These are phyloP conservation scores for Cinclus mexicanus DNA, from an alignment of 2,113 vertebrate species.

Conservation along the genomic window DNA sequence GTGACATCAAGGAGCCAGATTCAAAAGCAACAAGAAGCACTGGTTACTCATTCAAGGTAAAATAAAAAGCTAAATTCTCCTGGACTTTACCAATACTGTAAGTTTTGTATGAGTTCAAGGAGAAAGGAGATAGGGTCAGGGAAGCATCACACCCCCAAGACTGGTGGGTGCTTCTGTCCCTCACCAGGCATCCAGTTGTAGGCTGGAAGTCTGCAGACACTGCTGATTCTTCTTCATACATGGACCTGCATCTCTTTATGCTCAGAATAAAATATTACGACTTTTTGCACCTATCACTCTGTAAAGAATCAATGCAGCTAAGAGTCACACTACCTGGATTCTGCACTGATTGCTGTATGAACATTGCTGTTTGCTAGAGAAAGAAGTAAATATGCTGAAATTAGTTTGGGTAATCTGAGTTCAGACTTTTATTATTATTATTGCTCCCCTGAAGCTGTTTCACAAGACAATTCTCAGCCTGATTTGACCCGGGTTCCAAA, in stretches of 20 bases:
- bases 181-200: not conserved
- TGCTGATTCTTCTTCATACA: not conserved
- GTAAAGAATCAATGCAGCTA: not conserved
- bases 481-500: not conserved
- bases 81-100: not conserved
- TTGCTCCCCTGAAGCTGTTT: not conserved
- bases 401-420: not conserved
- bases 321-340: not conserved
- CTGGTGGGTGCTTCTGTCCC: not conserved
- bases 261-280: not conserved
- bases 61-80: not conserved
- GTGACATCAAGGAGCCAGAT: not conserved
- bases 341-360: not conserved
- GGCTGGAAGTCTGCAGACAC: not conserved
- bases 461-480: not conserved
- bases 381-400: not conserved
- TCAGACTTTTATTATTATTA: not conserved
- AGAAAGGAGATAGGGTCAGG: not conserved
- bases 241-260: not conserved
- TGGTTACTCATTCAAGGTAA: not conserved
- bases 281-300: not conserved
- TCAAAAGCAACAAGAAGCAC: not conserved
- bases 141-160: not conserved
- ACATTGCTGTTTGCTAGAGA: not conserved
- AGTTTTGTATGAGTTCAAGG: not conserved